phyloP scores from a whole-genome alignment of 2,797 vertebrate species.

The Anisognathus igniventris region DNA sequence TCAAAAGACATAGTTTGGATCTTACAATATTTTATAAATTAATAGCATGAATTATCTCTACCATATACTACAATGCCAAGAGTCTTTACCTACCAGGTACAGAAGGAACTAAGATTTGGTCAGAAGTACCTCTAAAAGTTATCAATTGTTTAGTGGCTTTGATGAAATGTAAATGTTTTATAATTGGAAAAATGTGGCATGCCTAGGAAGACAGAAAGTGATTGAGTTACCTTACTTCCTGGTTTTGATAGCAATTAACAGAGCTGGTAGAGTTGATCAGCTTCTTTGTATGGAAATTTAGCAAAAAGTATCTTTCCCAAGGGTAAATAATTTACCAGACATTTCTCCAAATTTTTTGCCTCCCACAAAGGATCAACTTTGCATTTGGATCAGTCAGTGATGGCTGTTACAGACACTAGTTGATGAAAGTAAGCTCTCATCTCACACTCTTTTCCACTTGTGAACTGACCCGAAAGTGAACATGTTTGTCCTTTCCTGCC shows the following conservation, averaged over 20 bases:
- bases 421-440: neutral
- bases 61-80: neutral
- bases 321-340: neutral
- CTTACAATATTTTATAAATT: no score
- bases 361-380: neutral
- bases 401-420: neutral
- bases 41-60: no score
- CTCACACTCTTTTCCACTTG: neutral
- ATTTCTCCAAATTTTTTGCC: neutral
- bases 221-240: neutral
- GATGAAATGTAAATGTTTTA: neutral
- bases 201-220: neutral
- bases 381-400: neutral
- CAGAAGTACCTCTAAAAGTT: neutral
- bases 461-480: neutral
- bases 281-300: neutral
- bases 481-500: neutral
- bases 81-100: neutral
- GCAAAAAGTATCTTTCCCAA: neutral
- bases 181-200: neutral
- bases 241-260: neutral
- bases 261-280: neutral
- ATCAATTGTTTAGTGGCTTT: neutral
- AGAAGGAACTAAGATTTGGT: neutral
- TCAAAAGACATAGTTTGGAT: no score